Base-by-base conservation (phyloP, 2,888 invertebrate species). In the Cabera pusaria region DNA sequence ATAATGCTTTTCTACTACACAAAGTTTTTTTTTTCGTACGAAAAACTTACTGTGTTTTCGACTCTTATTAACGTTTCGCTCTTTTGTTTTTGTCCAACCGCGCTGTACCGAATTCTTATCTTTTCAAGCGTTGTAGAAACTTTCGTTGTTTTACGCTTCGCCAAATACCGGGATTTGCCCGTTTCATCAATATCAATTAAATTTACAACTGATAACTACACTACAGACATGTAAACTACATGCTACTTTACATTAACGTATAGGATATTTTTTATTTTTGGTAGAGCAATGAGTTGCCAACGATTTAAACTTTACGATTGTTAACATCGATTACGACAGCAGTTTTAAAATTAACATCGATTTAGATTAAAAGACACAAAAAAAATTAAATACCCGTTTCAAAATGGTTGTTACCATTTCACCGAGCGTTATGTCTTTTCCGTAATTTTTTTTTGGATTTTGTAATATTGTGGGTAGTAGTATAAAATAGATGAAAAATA, bases 1-100 rank as follows among this genome's bases (percentile, higher is more conserved):
- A 65, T 65, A 58, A 63, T 63, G 31, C 37, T 41, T 39, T 24
- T 48, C 56, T 54, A 66, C 59, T 55, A 57, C 53, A 45, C 22
- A 36, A 52, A 49, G 49, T 49, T 37, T 25, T 33, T 24, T 27
- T 18, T 39, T 44, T 44, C 20, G 29, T 41, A 27, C 29, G 36
- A 27, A 38, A 44, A 29, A 26, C 39, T 6, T 5, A 25, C 9
- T 24, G 42, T 39, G 38, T 34, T 39, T 34, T 32, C 16, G 23
- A 12, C 32, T 18, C 34, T 25, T 6, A n/a, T 22, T 26, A 19
- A 17, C 6, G 14, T 22, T 22, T 29, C 14, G 6, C 21, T 24
- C 11, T 17, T 23, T 22, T 11, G 5, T 9, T n/a, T 1, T 2
- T 10, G 12, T 8, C 16, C 24, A 33, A 40, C 40, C 32, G 27